A percentile compares a stretch with the other conserved stretches of the same genome.
phyloP scores from a whole-genome alignment of 2,888 invertebrate species.

The Drosophila tripunctata region DNA sequence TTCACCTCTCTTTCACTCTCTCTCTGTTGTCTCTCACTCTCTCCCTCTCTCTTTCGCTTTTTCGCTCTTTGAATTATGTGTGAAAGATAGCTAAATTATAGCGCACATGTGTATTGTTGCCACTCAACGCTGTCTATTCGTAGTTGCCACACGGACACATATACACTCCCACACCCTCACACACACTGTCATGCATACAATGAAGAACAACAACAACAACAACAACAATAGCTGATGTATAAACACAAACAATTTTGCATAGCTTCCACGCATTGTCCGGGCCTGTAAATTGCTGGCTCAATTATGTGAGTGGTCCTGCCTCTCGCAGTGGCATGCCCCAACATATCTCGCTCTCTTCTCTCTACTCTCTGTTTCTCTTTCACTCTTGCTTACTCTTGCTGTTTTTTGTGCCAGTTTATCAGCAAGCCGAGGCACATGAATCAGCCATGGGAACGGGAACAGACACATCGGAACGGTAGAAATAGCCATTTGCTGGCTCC shows the following conservation, averaged over 20 bases:
- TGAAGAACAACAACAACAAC: slow-evolving; percentile 26
- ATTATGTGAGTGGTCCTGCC: slow-evolving; percentile 51
- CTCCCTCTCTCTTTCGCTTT: slow-evolving; percentile 1
- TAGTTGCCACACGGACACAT: neutral
- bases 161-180: slow-evolving; percentile 3
- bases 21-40: neutral
- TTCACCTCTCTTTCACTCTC: neutral
- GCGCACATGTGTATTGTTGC: slow-evolving; percentile 66
- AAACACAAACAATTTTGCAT: slow-evolving; percentile 57
- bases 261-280: slow-evolving; percentile 48
- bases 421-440: slow-evolving; percentile 49
- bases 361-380: neutral
- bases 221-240: slow-evolving; percentile 18
- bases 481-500: slow-evolving; percentile 34
- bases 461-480: slow-evolving; percentile 9
- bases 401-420: slow-evolving; percentile 51
- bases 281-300: slow-evolving; percentile 64
- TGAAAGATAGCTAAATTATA: slow-evolving; percentile 74
- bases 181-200: slow-evolving; percentile 4
- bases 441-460: slow-evolving; percentile 29
- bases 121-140: slow-evolving; percentile 49
- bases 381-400: neutral
- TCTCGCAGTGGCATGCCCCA: neutral
- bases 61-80: slow-evolving; percentile 61
- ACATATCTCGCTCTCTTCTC: neutral